Conservation (phyloP, 2,888 invertebrate genomes). For the Ichneumoninae sp. region DNA sequence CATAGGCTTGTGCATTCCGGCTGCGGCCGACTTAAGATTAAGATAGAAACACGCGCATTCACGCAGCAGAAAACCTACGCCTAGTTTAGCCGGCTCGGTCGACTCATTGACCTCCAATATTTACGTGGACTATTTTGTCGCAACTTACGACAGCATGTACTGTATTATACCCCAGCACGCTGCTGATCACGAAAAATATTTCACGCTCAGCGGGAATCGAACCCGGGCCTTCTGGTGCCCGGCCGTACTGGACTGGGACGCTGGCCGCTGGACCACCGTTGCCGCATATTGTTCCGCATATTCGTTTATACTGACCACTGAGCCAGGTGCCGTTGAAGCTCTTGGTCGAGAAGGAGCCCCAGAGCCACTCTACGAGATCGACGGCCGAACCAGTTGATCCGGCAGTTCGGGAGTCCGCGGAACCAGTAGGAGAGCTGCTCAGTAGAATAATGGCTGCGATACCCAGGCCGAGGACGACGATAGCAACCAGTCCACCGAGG, state of each 20-base stretch:
- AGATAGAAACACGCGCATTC: too few relatives aligned
- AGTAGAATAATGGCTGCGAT: constrained; percentile 87
- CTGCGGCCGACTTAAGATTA: too few relatives aligned
- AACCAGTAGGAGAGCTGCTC: constrained; percentile 79
- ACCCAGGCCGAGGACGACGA: constrained; percentile 87
- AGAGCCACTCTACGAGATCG: constrained; percentile 90
- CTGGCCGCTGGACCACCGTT: neutral
- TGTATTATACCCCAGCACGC: neutral
- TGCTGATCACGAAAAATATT: neutral
- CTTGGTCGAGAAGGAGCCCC: constrained; percentile 88
- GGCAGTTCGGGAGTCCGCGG: constrained; percentile 69
- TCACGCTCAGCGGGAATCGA: neutral
- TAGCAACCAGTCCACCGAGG: constrained; percentile 84
- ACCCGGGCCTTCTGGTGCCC: neutral
- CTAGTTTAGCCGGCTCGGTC: neutral
- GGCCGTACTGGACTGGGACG: neutral
- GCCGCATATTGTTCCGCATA: neutral
- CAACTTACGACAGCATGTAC: neutral
- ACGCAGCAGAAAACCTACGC: neutral
- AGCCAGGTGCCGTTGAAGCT: constrained; percentile 94
- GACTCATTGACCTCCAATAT: neutral
- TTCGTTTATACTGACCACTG: constrained; percentile 86
- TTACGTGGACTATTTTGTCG: neutral
- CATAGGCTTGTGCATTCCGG: too few relatives aligned
- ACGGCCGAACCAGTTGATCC: constrained; percentile 82